phyloP scores from a whole-genome alignment of 1,140 invertebrate genomes.

The Dendrolimus kikuchii region DNA sequence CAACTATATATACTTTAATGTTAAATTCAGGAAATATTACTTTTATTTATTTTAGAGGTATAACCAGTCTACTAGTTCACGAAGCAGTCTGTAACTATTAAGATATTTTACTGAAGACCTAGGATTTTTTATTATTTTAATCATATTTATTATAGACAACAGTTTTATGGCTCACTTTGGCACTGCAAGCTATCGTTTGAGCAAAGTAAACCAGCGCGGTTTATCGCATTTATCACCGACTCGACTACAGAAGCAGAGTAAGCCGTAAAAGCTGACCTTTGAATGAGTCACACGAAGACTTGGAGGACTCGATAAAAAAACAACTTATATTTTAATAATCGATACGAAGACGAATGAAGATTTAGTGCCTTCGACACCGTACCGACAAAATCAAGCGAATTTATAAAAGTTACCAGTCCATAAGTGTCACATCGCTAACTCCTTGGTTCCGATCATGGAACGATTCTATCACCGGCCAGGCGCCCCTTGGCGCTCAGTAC shows the following conservation, averaged over 20 bases:
- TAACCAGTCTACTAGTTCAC: conserved; percentile 65
- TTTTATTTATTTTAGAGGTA: conserved; percentile 35
- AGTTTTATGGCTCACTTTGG: conserved; percentile 68
- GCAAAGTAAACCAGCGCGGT: conserved; percentile 44
- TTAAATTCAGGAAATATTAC: conserved; percentile 44
- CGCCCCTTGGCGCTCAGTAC: conserved; percentile 35
- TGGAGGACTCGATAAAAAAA: conserved; percentile 18
- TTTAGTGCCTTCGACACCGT: too few species aligned
- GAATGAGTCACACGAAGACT: conserved; percentile 23
- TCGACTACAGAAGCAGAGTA: conserved; percentile 58
- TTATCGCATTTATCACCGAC: conserved; percentile 17
- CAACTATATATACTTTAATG: conserved; percentile 43
- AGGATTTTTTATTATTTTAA: conserved; percentile 16
- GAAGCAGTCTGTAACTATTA: conserved; percentile 64
- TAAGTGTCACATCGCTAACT: conserved; percentile 25
- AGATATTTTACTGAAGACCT: conserved; percentile 58
- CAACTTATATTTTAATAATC: conserved; percentile 10
- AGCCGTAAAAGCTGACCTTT: conserved; percentile 61
- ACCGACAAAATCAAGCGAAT: conserved; percentile 12
- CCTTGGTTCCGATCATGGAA: conserved; percentile 19
- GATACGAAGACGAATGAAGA: conserved; percentile 6
- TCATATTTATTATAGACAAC: conserved; percentile 30
- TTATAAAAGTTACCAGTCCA: conserved; percentile 31
- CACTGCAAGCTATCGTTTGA: conserved; percentile 60
- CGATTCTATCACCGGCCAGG: conserved; percentile 28